These are phyloP conservation scores for Anguilla pacifica DNA, from an alignment of 2,797 vertebrate genomes.

Conservation along the genomic window DNA sequence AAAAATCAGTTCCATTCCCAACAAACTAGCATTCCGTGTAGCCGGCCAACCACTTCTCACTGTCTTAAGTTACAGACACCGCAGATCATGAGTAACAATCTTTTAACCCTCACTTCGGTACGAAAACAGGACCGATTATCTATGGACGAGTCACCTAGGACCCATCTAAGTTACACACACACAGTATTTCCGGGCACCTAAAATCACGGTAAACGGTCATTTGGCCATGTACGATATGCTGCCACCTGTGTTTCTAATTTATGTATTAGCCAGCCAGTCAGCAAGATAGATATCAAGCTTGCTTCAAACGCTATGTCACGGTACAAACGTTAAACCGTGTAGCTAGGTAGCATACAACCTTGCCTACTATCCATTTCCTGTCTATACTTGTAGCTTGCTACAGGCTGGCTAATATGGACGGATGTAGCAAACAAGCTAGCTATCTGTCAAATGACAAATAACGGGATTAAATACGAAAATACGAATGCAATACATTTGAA, in stretches of 20 bases:
- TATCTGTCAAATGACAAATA: not conserved
- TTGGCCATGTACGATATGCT: not conserved
- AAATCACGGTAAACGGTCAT: not conserved
- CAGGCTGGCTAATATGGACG: not conserved
- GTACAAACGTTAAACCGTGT: not conserved
- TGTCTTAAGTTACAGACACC: not conserved
- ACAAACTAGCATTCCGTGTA: not conserved
- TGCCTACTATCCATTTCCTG: conserved; percentile 8
- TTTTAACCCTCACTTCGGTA: not conserved
- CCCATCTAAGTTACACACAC: not conserved
- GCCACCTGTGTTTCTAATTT: not conserved
- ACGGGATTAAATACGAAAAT: conserved; percentile 2
- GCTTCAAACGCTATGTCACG: not conserved
- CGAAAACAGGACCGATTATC: not conserved
- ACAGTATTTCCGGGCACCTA: not conserved
- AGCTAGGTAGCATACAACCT: not conserved
- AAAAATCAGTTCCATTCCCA: not conserved
- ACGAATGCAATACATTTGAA: not conserved
- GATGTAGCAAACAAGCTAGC: not conserved
- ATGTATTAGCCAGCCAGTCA: not conserved
- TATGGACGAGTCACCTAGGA: not conserved
- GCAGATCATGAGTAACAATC: not conserved
- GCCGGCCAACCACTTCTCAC: not conserved
- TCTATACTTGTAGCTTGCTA: not conserved
- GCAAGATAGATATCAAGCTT: not conserved